These are phyloP conservation scores for Calliphora vicina DNA, from an alignment of 1,140 invertebrate genomes.

Conservation along the genomic window DNA sequence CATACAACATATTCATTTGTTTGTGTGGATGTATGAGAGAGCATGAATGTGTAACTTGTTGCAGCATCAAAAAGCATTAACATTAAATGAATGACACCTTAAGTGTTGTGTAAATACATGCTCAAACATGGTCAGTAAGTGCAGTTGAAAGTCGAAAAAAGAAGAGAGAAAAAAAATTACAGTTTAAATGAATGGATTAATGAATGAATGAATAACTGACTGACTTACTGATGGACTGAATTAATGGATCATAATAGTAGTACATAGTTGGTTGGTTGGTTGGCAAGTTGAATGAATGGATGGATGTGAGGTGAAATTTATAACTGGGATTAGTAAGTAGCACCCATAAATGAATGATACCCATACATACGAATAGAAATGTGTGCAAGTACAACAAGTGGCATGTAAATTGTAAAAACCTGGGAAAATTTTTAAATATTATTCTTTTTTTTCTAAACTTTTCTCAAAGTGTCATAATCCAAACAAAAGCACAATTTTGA, in stretches of 20 bases:
- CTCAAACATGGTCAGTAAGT: constrained; percentile 37
- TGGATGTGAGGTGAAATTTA: constrained; percentile 26
- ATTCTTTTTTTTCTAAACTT: neutral
- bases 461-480: constrained; percentile 28
- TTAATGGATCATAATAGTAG: neutral
- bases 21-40: neutral
- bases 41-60: neutral
- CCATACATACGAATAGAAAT: neutral
- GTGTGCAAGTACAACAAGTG: constrained; percentile 19
- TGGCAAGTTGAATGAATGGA: neutral
- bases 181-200: too few relatives aligned
- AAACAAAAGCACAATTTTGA: constrained; percentile 8
- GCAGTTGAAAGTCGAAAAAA: neutral
- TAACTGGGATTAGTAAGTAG: constrained; percentile 33
- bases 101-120: constrained; percentile 29
- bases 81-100: constrained; percentile 30
- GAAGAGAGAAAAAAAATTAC: constrained; percentile 3
- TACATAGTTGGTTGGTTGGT: neutral
- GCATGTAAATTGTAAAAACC: constrained; percentile 1
- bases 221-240: neutral
- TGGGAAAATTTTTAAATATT: constrained; percentile 16
- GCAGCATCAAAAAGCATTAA: constrained; percentile 10
- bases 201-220: neutral
- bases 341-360: constrained; percentile 31
- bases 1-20: neutral